Percentiles rank a stretch among this genome's conserved stretches.
Conservation (phyloP, 2,113 vertebrate genomes). For the Crotalus helleri region DNA sequence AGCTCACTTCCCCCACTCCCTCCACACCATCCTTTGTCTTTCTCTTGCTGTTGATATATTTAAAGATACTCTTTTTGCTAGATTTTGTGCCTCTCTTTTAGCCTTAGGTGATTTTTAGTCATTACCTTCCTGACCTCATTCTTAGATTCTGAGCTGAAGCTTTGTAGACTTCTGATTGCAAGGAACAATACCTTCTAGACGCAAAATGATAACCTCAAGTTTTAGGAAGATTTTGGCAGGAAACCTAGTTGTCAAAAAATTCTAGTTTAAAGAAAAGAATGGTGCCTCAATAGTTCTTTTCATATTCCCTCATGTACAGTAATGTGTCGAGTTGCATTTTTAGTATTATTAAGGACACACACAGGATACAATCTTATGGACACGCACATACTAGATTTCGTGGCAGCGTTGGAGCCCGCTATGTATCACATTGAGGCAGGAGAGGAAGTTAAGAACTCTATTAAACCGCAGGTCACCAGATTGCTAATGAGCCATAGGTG, state of each 20-base stretch:
- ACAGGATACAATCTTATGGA: too few relatives aligned
- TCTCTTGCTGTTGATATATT: neutral
- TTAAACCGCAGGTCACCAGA: too few relatives aligned
- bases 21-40: neutral
- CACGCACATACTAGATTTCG: fast-evolving
- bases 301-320: neutral
- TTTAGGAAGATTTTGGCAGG: neutral
- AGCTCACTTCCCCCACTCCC: neutral
- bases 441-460: too few relatives aligned
- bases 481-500: too few relatives aligned
- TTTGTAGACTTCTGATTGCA: neutral
- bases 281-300: neutral
- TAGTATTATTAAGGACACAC: too few relatives aligned
- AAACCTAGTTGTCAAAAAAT: neutral
- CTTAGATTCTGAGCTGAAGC: neutral
- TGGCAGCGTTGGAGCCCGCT: too few relatives aligned
- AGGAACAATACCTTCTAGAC: neutral
- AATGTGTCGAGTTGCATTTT: too few relatives aligned
- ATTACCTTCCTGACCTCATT: neutral
- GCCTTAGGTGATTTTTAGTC: neutral
- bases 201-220: neutral
- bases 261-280: neutral
- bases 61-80: neutral
- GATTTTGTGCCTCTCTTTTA: neutral
- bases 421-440: too few relatives aligned